Evolutionary conservation across 2,113 vertebrate genomes (phyloP).

Genomic region (Podarcis muralis): DNA sequence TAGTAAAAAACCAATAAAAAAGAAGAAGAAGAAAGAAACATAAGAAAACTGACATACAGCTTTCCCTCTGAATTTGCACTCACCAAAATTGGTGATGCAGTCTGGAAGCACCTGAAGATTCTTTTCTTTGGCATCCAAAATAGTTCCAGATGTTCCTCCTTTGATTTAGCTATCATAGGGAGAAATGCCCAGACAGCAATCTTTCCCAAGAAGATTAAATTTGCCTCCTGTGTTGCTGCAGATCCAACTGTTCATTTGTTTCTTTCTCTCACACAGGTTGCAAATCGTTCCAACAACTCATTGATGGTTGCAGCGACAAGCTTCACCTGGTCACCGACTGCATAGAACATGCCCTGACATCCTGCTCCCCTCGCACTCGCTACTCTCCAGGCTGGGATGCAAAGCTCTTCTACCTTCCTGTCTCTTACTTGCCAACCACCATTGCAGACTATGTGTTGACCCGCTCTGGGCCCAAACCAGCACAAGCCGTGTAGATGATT

Average conservation of each 20-base stretch:
- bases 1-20: no score
- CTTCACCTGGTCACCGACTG: slow-evolving; percentile 75
- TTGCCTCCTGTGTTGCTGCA: background rate
- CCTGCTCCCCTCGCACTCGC: slow-evolving; percentile 71
- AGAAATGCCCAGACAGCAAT: no score
- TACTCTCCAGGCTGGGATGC: slow-evolving; percentile 79
- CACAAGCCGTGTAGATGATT: slow-evolving; percentile 45
- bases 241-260: background rate
- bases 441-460: slow-evolving; percentile 68
- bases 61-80: no score
- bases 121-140: background rate
- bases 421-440: slow-evolving; percentile 80
- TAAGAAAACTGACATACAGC: no score
- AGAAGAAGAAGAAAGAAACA: no score
- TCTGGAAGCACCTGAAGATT: background rate
- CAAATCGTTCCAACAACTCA: rapidly evolving
- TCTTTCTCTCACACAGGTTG: background rate
- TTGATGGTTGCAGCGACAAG: background rate
- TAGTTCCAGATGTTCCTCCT: background rate
- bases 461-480: slow-evolving; percentile 27
- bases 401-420: slow-evolving; percentile 71
- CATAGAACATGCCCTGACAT: slow-evolving; percentile 81
- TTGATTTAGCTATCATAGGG: background rate
- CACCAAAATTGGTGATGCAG: no score
- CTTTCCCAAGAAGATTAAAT: background rate